A percentile compares a stretch with the other conserved stretches of the same genome.
Conservation (phyloP, 1,140 invertebrate genomes). For the Atta texana region DNA sequence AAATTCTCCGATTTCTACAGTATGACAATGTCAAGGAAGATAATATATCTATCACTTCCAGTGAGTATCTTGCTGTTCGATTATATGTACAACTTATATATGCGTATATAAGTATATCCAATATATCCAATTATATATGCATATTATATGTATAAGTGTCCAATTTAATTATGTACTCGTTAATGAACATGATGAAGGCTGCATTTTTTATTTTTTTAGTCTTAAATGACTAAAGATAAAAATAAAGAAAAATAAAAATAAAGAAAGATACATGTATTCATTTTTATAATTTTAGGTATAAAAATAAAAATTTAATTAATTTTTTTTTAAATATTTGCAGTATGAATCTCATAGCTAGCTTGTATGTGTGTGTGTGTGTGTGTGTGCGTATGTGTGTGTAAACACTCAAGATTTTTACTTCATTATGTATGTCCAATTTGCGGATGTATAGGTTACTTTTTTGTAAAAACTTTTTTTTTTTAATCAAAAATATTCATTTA, state of each 20-base stretch:
- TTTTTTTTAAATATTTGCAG: neutral
- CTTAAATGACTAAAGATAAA: constrained; percentile 7
- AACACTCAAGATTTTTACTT: neutral
- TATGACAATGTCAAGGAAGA: constrained; percentile 33
- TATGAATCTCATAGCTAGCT: neutral
- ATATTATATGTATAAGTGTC: constrained; percentile 9
- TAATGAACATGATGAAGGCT: neutral
- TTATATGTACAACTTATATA: neutral
- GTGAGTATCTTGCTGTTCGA: neutral
- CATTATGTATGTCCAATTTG: constrained; percentile 22
- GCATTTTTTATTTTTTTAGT: neutral
- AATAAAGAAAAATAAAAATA: neutral
- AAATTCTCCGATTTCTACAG: constrained; percentile 19
- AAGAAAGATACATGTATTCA: neutral
- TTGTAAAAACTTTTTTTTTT: constrained; percentile 1
- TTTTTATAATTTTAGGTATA: constrained; percentile 20
- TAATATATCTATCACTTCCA: constrained; percentile 39
- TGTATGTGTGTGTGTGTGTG: neutral
- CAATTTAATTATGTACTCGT: neutral
- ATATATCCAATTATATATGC: constrained; percentile 16
- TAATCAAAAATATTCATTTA: neutral
- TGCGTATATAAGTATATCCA: neutral
- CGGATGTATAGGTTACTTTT: neutral
- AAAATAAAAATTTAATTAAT: constrained; percentile 26
- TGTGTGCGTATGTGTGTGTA: neutral